Evolutionary conservation across 2,888 invertebrate species (phyloP), one percentile per base, ranked within the genome.

Genomic region (Chrysodeixis includens): DNA sequence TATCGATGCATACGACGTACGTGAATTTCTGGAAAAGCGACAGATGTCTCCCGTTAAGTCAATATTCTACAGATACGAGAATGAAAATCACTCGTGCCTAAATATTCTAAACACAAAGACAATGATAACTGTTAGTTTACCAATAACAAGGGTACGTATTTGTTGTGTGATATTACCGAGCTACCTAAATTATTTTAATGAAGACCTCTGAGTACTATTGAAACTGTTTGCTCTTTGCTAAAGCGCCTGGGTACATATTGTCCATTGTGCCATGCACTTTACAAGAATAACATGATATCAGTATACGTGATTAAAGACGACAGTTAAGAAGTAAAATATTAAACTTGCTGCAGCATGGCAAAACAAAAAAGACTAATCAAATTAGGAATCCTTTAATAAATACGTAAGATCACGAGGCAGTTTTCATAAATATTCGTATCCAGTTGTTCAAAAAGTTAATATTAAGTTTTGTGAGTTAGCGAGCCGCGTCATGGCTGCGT

Each of bases 391-490:
- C 3, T 49, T 18, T 9, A 18, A 7, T 46, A 46, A 46, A 18
- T 18, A 46, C 5, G 8, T 46, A 49, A 20, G 9, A 44, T 44
- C 1, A 49, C 9, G 10, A 30, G 12, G 1, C 18, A 20, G n/a
- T 26, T 56, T 18, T 54, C 2, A 49, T 55, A 58, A n/a, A 55
- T 62, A 56, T 22, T 49, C 30, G 18, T 46, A 9, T 16, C 8
- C 40, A 9, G 30, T 32, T 56, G 30, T 12, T 16, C 9, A 30
- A 46, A 56, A 66, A 66, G 40, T 54, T 57, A 51, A 44, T 56
- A 61, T 22, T 55, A 63, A 71, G 64, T 68, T 76, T 62, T 54
- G 46, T 58, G 62, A 60, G 60, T 60, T 62, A 66, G 26, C 44
- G 32, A 49, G 52, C 63, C 56, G 12, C 60, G 54, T 18, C 63